Evolutionary conservation across 2,797 vertebrate species (phyloP), one percentile per base, ranked within the genome.

Genomic region (Poeciliopsis paucimaculata): DNA sequence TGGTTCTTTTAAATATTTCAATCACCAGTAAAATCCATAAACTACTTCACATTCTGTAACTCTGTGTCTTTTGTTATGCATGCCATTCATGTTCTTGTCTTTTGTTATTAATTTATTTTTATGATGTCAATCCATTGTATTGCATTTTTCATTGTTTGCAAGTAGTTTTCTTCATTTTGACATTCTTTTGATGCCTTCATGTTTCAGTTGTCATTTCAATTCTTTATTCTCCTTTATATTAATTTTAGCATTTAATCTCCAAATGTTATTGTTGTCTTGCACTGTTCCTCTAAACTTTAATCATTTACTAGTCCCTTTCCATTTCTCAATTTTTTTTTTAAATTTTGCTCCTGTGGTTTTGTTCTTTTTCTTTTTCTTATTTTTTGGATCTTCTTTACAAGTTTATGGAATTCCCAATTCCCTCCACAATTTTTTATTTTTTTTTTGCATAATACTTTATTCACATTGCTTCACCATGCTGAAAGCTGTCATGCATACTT

Each of bases 1-100:
- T 95, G 95, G 90, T 95, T 94, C 89, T 84, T 94, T 93, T 76
- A 74, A 92, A 75, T 80, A 82, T 82, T 74, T 45, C 53, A 86
- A 72, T 92, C 93, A 81, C 79, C 89, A 78, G 90, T 88, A 73
- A 77, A 86, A 76, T 70, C 49, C 49, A 68, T 16, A 4, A 11
- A 34, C 16, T 26, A 18, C 26, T 13, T 73, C 0, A 62, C 0
- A 64, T 68, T 75, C n/a, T 47, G 43, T 2, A 9, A 75, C 36
- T 53, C 20, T 23, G 36, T 4, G 1, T 68, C 20, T 77, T 43
- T 45, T 73, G 6, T 12, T 47, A 8, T n/a, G 47, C 23, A 4
- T 76, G 70, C 71, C 5, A 7, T 75, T 34, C 46, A 26, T 43
- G 20, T 34, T 47, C 55, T 76, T 68, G 1, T 34, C 7, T 23